phyloP scores from a whole-genome alignment of 2,888 invertebrate species.

The Lepeophtheirus nordmannii region DNA sequence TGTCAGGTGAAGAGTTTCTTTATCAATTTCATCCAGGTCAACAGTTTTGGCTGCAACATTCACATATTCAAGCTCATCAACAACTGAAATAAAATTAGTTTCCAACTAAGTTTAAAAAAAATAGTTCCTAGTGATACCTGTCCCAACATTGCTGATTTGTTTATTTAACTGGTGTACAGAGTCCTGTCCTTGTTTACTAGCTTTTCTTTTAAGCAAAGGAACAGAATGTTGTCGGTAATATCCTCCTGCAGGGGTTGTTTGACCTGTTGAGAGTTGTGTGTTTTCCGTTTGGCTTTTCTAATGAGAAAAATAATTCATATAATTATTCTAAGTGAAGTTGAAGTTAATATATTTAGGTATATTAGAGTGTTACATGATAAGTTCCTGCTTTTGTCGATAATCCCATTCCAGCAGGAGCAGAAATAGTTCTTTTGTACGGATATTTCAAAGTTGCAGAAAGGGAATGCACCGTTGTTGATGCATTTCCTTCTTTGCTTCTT shows the following conservation, averaged over 20 bases:
- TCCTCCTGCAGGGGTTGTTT: not conserved
- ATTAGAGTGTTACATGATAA: not conserved
- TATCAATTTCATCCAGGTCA: slow-evolving; percentile 83
- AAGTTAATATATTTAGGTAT: not conserved
- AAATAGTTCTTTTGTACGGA: slow-evolving; percentile 86
- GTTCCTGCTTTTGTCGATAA: slow-evolving; percentile 17
- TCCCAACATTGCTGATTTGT: slow-evolving; percentile 18
- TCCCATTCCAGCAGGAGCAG: slow-evolving; percentile 66
- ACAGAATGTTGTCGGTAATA: slow-evolving; percentile 13
- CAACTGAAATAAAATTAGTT: not conserved
- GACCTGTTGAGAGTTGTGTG: not conserved
- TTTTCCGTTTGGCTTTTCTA: not conserved
- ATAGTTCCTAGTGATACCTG: not conserved
- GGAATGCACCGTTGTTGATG: slow-evolving; percentile 66
- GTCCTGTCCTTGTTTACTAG: slow-evolving; percentile 7
- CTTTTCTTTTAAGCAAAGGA: slow-evolving; percentile 17
- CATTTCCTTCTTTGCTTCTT: not conserved
- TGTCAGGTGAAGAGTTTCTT: slow-evolving; percentile 82
- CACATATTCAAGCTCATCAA: slow-evolving; percentile 18
- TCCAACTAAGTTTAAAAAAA: not conserved
- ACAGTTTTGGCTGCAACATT: slow-evolving; percentile 43
- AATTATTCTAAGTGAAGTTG: too few relatives aligned
- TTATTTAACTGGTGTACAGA: slow-evolving; percentile 10
- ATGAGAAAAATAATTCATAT: not conserved
- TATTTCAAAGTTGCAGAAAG: slow-evolving; percentile 57